A percentile compares a stretch with the other conserved stretches of the same genome.
These are phyloP conservation scores for Odontamblyopus lacepedii DNA, from an alignment of 2,797 vertebrate genomes.

Conservation along the genomic window DNA sequence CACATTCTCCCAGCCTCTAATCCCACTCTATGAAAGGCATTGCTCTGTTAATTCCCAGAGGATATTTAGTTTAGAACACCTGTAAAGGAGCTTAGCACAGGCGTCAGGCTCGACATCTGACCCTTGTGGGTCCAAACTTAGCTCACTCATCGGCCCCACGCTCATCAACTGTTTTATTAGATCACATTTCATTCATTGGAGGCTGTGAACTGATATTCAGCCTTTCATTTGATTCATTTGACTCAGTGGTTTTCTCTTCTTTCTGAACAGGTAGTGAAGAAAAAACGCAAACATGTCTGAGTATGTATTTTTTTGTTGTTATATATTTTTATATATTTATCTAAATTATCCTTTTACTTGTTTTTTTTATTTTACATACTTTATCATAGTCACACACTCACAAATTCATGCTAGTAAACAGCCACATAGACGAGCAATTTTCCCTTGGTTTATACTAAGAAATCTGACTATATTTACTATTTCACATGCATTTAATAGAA, in stretches of 20 bases:
- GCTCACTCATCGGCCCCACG: slow-evolving; percentile 39
- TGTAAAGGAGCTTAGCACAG: slow-evolving; percentile 48
- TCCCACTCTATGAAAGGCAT: slow-evolving; percentile 43
- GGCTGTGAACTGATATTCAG: slow-evolving; percentile 23
- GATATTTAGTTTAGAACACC: slow-evolving; percentile 49
- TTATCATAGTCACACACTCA: neutral
- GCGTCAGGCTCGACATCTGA: slow-evolving; percentile 52
- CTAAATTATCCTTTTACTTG: neutral
- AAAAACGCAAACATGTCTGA: slow-evolving; percentile 72
- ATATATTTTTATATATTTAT: neutral
- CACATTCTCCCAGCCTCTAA: slow-evolving; percentile 41
- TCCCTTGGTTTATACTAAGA: neutral
- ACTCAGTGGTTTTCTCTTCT: slow-evolving; percentile 10
- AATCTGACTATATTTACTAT: neutral
- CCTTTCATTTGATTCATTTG: slow-evolving; percentile 1
- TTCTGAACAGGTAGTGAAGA: slow-evolving; percentile 48
- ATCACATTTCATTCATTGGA: slow-evolving; percentile 26
- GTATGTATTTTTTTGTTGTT: slow-evolving; percentile 54
- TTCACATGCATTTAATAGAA: neutral
- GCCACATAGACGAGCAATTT: neutral
- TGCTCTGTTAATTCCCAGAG: slow-evolving; percentile 51
- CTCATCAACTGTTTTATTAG: slow-evolving; percentile 32
- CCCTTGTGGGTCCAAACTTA: slow-evolving; percentile 57
- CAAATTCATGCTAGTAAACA: neutral
- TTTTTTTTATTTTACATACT: neutral